Evolutionary conservation across 2,888 invertebrate species (phyloP), one percentile per base, ranked within the genome.

Genomic region (Anarsia innoxiella): DNA sequence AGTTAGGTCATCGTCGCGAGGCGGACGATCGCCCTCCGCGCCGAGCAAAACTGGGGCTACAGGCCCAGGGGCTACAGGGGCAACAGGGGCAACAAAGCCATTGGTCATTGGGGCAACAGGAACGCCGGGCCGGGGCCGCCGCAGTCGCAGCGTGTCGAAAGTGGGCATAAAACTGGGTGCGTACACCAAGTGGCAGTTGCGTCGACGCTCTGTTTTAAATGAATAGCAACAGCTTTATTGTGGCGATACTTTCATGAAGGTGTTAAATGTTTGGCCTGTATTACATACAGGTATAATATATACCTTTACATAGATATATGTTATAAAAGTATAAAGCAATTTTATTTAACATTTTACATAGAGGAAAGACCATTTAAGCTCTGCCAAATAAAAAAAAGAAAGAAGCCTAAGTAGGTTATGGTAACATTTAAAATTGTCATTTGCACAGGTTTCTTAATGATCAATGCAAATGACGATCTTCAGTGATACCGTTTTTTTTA

Each of bases 161-260:
- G 84, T 85, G 66, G 85, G 84, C 59, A 85, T 85, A 69, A 84
- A 82, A 74, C 72, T 85, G 82, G 85, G 86, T 86, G 84, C 83
- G 85, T 86, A 85, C 64, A 40, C 54, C n/a, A 55, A 53, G 68
- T 69, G 76, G 66, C 71, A 55, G 78, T 82, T 82, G 83, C 82
- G 80, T 75, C 75, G 79, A 71, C 82, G 80, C 78, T 65, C 79
- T 80, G 77, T 75, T 50, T 59, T 52, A 38, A 44, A 44, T 39
- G 48, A 15, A 34, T 26, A 10, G 50, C 42, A 42, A 45, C 15
- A 41, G 42, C 56, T 57, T 59, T 64, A 40, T 56, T n/a, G n/a
- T n/a, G n/a, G n/a, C n/a, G n/a, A n/a, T n/a, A n/a, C n/a, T n/a
- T n/a, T n/a, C 51, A 12, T 19, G 9, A 12, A 11, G 12, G n/a